Base-by-base conservation (phyloP, 2,113 vertebrate genomes). In the Benitochromis conjunctus region DNA sequence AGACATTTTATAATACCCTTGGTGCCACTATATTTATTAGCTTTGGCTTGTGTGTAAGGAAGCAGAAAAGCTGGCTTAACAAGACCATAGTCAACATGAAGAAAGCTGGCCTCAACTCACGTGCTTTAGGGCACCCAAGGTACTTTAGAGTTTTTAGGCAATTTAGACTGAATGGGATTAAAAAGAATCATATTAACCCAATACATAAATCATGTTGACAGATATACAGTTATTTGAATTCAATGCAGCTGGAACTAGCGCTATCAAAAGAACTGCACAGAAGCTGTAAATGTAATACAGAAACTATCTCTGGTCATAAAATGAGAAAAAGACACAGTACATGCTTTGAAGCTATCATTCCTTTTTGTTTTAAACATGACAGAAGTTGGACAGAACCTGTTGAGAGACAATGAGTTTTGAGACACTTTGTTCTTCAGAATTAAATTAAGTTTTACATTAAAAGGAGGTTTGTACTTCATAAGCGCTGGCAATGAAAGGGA, bases 391-490 rank as follows among this genome's bases (percentile, higher is more conserved):
- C 84, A 64, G 85, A 91, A 91, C 79, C 84, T 88, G 83, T 88
- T 89, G 78, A 89, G 91, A 92, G 88, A 93, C 88, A 86, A 77
- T 90, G 84, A 88, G 84, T 94, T 91, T 85, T 64, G 71, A 87
- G 80, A 87, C 82, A 91, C 92, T 92, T 94, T 95, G 92, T 94
- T 95, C 92, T 82, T 79, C 82, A 83, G 91, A 94, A 94, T 92
- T 94, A 92, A 95, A 94, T 95, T 93, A 93, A 91, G 88, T 92
- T 95, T 91, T 90, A 89, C 92, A 92, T 93, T 91, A 87, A 94
- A 94, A 92, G 80, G 53, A 53, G 82, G 87, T 92, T 95, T 93
- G 87, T 89, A 91, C 91, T 94, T 92, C 88, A 91, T 88, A 94
- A 94, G 93, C 86, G 43, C 84, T 12, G 48, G 88, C 90, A 90